phyloP scores from a whole-genome alignment of 1,140 invertebrate species.

The Pseudomyrmex cubaensis region DNA sequence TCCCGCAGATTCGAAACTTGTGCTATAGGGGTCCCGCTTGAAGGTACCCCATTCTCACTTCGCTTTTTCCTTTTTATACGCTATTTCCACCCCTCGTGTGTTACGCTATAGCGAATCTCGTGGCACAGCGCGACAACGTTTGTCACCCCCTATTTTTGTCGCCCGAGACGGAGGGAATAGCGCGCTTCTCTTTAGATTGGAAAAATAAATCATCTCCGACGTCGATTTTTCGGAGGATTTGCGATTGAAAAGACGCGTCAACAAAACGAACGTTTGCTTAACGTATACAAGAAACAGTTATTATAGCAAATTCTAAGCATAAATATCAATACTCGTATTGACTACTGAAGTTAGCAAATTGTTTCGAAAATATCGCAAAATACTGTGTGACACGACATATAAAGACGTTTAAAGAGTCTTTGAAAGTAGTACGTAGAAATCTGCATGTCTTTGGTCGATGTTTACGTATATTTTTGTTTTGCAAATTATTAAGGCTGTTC shows the following conservation, averaged over 20 bases:
- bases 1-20: constrained; percentile 74
- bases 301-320: too few species aligned
- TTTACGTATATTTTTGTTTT: constrained; percentile 18
- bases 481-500: constrained; percentile 51
- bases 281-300: too few species aligned
- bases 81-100: constrained; percentile 65
- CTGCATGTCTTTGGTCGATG: constrained; percentile 63
- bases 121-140: constrained; percentile 45
- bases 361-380: neutral
- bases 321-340: too few species aligned
- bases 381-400: constrained; percentile 6
- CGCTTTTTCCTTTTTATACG: constrained; percentile 57
- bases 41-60: constrained; percentile 30
- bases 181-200: neutral
- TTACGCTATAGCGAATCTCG: constrained; percentile 68
- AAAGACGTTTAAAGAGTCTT: constrained; percentile 1
- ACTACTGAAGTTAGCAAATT: neutral
- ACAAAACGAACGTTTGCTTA: neutral
- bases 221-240: constrained; percentile 1
- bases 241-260: neutral
- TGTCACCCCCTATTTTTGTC: constrained; percentile 68
- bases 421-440: constrained; percentile 62
- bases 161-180: constrained; percentile 3
- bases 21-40: constrained; percentile 51
- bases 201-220: constrained; percentile 26